A percentile compares a stretch with the other conserved stretches of the same genome.
These are phyloP conservation scores for Taenioides sp. DNA, from an alignment of 2,797 vertebrate genomes.

Conservation along the genomic window DNA sequence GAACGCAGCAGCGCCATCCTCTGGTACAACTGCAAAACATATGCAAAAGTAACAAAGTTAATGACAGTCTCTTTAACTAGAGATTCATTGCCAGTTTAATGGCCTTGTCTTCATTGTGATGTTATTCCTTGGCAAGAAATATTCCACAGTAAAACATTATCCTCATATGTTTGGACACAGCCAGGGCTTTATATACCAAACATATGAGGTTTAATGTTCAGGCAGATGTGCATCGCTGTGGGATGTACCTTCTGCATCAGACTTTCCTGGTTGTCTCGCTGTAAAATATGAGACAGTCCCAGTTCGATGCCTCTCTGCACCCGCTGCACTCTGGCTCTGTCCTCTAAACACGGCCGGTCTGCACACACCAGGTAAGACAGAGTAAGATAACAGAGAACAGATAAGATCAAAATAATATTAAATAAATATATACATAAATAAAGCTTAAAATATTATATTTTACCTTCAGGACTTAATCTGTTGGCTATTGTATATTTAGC, in stretches of 20 bases:
- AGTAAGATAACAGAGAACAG: background rate
- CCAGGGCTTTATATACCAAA: background rate
- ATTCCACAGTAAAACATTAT: no score
- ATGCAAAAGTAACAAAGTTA: constrained; percentile 16
- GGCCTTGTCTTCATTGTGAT: no score
- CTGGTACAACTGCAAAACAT: constrained; percentile 73
- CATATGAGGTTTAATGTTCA: background rate
- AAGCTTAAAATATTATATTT: background rate
- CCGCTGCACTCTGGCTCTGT: constrained; percentile 82
- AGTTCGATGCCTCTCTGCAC: constrained; percentile 82
- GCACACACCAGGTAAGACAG: constrained; percentile 27
- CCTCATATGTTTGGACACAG: no score
- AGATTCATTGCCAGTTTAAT: no score
- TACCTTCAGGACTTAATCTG: background rate
- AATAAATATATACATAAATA: background rate
- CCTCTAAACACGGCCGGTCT: constrained; percentile 90
- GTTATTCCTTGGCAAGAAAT: background rate
- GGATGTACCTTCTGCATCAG: constrained; percentile 83
- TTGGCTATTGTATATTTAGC: background rate
- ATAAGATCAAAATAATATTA: background rate
- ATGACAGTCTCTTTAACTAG: background rate
- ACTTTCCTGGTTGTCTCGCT: constrained; percentile 82
- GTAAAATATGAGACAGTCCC: constrained; percentile 85
- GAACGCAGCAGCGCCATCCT: constrained; percentile 74
- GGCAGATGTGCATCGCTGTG: background rate